Evolutionary conservation across 2,113 vertebrate species (phyloP), one percentile per base, ranked within the genome.

Genomic region (Chiloscyllium plagiosum): DNA sequence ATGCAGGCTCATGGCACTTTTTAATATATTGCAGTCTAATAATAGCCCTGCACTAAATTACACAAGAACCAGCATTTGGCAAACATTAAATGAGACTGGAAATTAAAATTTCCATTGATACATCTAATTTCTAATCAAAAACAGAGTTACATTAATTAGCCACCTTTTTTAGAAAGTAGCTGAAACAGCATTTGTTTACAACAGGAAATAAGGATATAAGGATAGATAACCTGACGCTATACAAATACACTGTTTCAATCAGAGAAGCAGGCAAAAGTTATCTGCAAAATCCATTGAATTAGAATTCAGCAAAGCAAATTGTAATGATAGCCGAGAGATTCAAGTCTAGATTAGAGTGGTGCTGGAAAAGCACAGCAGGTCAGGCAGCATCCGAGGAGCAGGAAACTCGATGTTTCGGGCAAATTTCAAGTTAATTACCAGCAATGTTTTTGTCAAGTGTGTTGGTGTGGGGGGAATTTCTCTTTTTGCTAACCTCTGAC

Each of bases 1-100:
- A 66, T 93, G 61, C 61, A 37, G 61, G 89, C 89, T 93, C n/a
- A 68, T 66, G 19, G 65, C 37, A 37, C n/a, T 4, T 37, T 93
- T 93, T 66, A 42, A 66, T 93, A 20, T 93, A 37, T 93, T 93
- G 22, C 89, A 68, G 5, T 93, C 56, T 93, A 93, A 66, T 66
- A 92, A 92, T 66, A 90, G 52, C 26, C 26, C 87, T 33, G 24
- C 66, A 93, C 33, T 8, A 93, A 93, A 68, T 93, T 15, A 37
- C 61, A 66, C 4, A 33, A 2, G 19, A 17, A 83, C 56, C 37
- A 93, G 66, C 61, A 93, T 93, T 93, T 93, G 61, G 89, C 89
- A 68, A 93, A 19, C 61, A 68, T 68, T 20, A 93, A 66, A 15
- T 65, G 65, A 66, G 61, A 93, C 80, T 66, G 56, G 29, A 7